phyloP scores from a whole-genome alignment of 2,888 invertebrate species.

The Lycocerus yunnanus region DNA sequence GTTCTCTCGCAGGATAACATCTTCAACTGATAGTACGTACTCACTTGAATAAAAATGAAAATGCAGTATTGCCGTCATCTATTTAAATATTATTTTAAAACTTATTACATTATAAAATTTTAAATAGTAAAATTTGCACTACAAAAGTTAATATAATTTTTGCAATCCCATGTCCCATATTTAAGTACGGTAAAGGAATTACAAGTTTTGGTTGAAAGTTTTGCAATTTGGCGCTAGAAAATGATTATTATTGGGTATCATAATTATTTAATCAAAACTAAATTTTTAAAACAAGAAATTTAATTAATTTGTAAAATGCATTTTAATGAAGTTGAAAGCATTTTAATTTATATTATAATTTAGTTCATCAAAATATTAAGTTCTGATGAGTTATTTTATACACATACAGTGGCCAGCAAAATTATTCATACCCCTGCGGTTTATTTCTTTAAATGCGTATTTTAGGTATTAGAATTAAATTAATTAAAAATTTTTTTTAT shows the following conservation, averaged over 20 bases:
- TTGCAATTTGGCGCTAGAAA: too few species aligned
- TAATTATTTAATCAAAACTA: background rate
- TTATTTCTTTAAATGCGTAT: too few species aligned
- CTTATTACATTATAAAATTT: too few species aligned
- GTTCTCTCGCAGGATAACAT: conserved; percentile 19
- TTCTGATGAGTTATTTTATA: too few species aligned
- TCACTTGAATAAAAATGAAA: conserved; percentile 19
- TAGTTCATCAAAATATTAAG: background rate
- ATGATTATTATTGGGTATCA: too few species aligned
- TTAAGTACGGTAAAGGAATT: too few species aligned
- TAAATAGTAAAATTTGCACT: background rate
- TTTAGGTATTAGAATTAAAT: too few species aligned
- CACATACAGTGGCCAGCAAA: too few species aligned
- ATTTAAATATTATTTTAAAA: background rate
- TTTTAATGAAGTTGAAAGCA: background rate
- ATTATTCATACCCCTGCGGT: too few species aligned
- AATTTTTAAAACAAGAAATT: background rate
- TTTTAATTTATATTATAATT: background rate
- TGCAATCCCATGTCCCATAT: too few species aligned
- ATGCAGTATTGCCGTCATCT: background rate
- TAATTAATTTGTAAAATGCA: background rate
- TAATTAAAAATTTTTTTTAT: too few species aligned
- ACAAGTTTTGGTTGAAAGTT: too few species aligned
- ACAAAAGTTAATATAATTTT: background rate
- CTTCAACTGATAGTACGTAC: background rate